Evolutionary conservation across 2,113 vertebrate genomes (phyloP), one percentile per base, ranked within the genome.

Genomic region (Tylochromis polylepis): DNA sequence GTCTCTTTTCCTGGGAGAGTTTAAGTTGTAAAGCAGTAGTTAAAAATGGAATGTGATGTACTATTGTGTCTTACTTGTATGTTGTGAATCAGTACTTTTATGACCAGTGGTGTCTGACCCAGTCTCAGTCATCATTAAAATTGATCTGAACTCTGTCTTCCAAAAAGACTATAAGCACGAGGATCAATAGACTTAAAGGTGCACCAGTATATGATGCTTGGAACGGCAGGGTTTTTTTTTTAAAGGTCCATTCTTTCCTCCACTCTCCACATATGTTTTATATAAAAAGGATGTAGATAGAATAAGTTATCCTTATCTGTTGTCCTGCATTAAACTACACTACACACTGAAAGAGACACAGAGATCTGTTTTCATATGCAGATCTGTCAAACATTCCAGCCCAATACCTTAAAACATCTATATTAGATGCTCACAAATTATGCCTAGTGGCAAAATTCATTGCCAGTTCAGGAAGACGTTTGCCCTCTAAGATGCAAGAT

Each of bases 51-150:
- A 83, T 46, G 59, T 67, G 75, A 79, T 84, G 82, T 3, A 20
- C 8, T 53, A 3, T 31, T 67, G 11, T 29, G 34, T 38, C 38
- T 38, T 49, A 77, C 7, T 77, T 27, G 2, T 77, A 20, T 31
- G 72, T 34, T 62, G 41, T 51, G 62, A 87, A 84, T 85, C 56
- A 43, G 43, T 57, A 49, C 46, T 77, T 77, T 77, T 77, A 77
- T 18, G 18, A 53, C 46, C 72, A 14, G 46, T n/a, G 29, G 72
- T 53, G 43, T 79, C 49, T 88, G 82, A 89, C 29, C 87, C 12
- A 5, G 49, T 79, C 55, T 53, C 29, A 78, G 16, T 49, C 3
- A 15, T 86, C 57, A 79, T 88, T 93, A 79, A 89, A 86, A 92
- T 88, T 62, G 85, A 92, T 79, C 57, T 49, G 46, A 58, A 43